Percentiles rank a stretch among this genome's conserved stretches.
phyloP scores from a whole-genome alignment of 2,113 vertebrate species.

The Heliornis fulica region DNA sequence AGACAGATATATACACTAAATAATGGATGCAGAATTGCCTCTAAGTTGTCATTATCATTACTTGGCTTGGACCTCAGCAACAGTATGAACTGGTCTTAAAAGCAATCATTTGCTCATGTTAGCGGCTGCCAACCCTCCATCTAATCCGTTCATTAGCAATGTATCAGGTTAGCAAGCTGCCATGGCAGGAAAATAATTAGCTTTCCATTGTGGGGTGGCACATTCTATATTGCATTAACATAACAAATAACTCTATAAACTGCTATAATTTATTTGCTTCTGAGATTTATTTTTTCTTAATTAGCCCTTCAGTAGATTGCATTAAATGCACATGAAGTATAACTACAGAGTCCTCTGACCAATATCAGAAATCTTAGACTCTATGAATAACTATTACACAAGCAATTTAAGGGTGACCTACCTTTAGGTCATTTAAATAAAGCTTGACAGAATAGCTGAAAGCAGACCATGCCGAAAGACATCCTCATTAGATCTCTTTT shows the following conservation, averaged over 20 bases:
- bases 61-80: not conserved
- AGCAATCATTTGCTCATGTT: not conserved
- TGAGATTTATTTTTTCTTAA: not conserved
- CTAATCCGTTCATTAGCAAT: constrained; percentile 23
- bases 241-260: constrained; percentile 25
- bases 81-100: not conserved
- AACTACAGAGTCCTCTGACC: not conserved
- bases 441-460: not conserved
- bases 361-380: not conserved
- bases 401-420: not conserved
- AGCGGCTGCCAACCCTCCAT: not conserved
- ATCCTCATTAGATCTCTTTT: not conserved
- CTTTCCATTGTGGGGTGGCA: not conserved
- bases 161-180: not conserved
- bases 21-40: not conserved
- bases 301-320: not conserved
- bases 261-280: constrained; percentile 20
- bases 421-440: constrained; percentile 17
- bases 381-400: not conserved
- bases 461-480: not conserved
- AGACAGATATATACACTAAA: not conserved
- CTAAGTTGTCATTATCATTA: not conserved
- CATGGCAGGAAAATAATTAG: constrained; percentile 40
- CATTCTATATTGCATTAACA: not conserved
- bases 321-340: not conserved